Conservation (phyloP, 2,888 invertebrate species). For the Acleris sparsana region DNA sequence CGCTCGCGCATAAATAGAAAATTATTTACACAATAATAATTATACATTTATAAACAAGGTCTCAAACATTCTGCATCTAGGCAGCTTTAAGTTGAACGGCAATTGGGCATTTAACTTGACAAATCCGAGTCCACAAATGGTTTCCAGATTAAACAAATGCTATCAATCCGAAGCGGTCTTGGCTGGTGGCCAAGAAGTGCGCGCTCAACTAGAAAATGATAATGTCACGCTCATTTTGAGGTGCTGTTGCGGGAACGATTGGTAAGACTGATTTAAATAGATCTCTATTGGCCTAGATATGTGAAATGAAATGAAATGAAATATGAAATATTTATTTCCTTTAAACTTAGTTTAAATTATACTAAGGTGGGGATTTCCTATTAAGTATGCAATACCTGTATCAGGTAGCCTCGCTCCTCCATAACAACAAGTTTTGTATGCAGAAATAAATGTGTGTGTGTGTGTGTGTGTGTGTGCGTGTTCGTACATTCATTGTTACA, state of each 20-base stretch:
- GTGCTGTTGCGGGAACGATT: background rate
- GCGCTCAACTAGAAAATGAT: slow-evolving; percentile 35
- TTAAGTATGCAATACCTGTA: too few relatives aligned
- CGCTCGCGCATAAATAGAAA: too few relatives aligned
- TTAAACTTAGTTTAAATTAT: too few relatives aligned
- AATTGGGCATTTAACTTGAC: slow-evolving; percentile 5
- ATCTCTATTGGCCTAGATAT: background rate
- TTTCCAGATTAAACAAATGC: slow-evolving; percentile 17
- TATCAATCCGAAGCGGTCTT: slow-evolving; percentile 26
- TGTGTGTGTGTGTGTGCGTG: too few relatives aligned
- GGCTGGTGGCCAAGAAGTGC: slow-evolving; percentile 19
- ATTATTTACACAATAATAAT: background rate
- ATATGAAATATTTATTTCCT: too few relatives aligned
- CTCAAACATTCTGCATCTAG: background rate
- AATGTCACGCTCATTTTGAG: slow-evolving; percentile 37
- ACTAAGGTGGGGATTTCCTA: too few relatives aligned
- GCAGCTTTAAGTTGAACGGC: background rate
- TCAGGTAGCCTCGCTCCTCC: too few relatives aligned
- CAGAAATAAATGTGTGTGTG: too few relatives aligned
- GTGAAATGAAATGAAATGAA: too few relatives aligned
- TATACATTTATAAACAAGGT: background rate
- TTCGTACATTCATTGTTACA: too few relatives aligned
- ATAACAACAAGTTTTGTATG: too few relatives aligned
- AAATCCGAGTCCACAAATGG: background rate
- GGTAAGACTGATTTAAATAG: background rate